Base-by-base conservation (phyloP, 37 sponge, comb jelly and placozoan genomes). In the Halichondria panicea region DNA sequence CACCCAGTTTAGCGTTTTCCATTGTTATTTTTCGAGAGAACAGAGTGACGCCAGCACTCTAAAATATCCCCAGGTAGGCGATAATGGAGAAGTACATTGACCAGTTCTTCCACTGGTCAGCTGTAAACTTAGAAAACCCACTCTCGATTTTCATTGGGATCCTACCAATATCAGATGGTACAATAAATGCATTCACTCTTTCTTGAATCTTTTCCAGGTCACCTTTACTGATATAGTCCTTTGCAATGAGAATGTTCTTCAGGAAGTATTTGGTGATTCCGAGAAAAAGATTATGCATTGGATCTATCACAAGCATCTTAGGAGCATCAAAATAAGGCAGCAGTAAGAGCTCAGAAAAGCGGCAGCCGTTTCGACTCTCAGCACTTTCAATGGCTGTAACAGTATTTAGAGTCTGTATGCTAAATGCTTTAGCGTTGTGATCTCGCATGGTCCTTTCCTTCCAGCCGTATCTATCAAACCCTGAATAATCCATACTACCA, bases 91-190 rank as follows among this genome's bases (percentile, higher is more conserved):
- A 64, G 33, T 72, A 55, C 5, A 52, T 83, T 28, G 43, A 27
- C 82, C 82, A 81, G 44, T 81, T 71, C 31, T 71, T 81, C 15
- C 22, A 66, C 74, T 81, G 66, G 22, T 81, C 82, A 8, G 82
- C 82, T 37, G 82, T 81, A 45, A 81, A 40, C 15, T 62, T 52
- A 36, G 54, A 7, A 59, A 84, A 84, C 1, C 54, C 63, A n/a
- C 52, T 45, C 0, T 25, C 2, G 4, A 81, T 72, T 40, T 81
- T 81, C 0, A 33, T 18, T 48, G 70, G 82, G 9, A 81, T 81
- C 19, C 82, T 18, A 0, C 82, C 82, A 38, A 72, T 43, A 0
- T 57, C 75, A 31, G 83, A 36, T 12, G 83, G 83, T 18, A 67
- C 58, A 31, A 65, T 32, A 25, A 64, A 41, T 6, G 8, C 21